These are phyloP conservation scores for Lagodon rhomboides DNA, from an alignment of 2,797 vertebrate genomes.

Conservation along the genomic window DNA sequence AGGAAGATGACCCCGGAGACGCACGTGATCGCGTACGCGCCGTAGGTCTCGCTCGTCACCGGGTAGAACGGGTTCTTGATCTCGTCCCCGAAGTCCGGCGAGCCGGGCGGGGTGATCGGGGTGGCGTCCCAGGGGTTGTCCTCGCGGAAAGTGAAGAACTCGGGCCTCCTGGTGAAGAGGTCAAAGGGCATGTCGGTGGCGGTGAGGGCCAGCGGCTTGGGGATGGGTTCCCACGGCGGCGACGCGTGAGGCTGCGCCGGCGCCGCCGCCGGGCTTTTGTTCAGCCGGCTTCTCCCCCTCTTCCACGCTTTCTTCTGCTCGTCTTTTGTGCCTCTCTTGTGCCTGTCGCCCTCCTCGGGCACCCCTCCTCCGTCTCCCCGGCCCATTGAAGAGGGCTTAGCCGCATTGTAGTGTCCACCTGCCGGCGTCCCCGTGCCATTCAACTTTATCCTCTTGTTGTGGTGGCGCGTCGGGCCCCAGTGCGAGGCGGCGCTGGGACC, in stretches of 20 bases:
- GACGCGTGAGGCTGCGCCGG: constrained; percentile 71
- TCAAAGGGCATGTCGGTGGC: constrained; percentile 85
- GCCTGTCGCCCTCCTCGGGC: constrained; percentile 75
- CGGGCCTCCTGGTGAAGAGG: constrained; percentile 79
- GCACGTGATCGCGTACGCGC: constrained; percentile 94
- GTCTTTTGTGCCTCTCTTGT: constrained; percentile 85
- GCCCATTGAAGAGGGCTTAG: constrained; percentile 76
- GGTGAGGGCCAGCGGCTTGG: constrained; percentile 84
- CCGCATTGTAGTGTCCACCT: constrained; percentile 82
- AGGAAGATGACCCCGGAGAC: constrained; percentile 93
- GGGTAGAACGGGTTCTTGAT: constrained; percentile 97
- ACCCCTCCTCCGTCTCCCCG: constrained; percentile 63
- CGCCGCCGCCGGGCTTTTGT: constrained; percentile 67
- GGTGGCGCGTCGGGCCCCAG: constrained; percentile 75
- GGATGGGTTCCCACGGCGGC: constrained; percentile 81
- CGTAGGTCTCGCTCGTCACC: constrained; percentile 93
- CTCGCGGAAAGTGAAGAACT: constrained; percentile 83
- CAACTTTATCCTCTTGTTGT: constrained; percentile 84
- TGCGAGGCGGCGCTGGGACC: constrained; percentile 62
- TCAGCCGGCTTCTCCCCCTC: constrained; percentile 73
- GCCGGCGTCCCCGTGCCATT: constrained; percentile 81
- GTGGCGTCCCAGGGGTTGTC: constrained; percentile 87
- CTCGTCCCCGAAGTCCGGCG: constrained; percentile 84
- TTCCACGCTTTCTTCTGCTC: constrained; percentile 82
- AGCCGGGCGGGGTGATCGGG: constrained; percentile 85